phyloP scores from a whole-genome alignment of 2,888 invertebrate species.

The Erebia palarica region DNA sequence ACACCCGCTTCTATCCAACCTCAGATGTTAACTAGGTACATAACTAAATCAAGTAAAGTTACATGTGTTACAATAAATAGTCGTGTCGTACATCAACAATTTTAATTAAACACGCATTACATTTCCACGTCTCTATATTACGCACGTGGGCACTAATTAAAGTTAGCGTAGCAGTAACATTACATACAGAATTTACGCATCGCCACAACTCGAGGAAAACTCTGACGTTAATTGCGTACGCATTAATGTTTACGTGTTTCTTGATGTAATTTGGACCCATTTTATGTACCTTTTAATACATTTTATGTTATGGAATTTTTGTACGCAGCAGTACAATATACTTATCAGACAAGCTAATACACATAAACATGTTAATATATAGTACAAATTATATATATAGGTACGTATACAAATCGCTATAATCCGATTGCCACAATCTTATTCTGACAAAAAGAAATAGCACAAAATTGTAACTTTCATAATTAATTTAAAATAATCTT shows the following conservation, averaged over 20 bases:
- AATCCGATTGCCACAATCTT: too few species aligned
- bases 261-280: slow-evolving; percentile 1
- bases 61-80: slow-evolving; percentile 9
- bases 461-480: too few species aligned
- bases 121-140: slow-evolving; percentile 7
- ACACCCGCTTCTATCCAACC: neutral
- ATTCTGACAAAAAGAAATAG: too few species aligned
- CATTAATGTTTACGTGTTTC: slow-evolving; percentile 4
- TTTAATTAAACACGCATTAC: slow-evolving; percentile 23
- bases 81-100: slow-evolving; percentile 12
- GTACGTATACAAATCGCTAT: too few species aligned
- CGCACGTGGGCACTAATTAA: slow-evolving; percentile 23
- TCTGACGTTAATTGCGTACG: slow-evolving; percentile 16
- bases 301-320: too few species aligned
- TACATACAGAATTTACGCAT: slow-evolving; percentile 18
- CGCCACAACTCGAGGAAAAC: slow-evolving; percentile 13
- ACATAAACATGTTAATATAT: too few species aligned
- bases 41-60: neutral
- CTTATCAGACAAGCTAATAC: too few species aligned
- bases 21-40: neutral
- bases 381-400: too few species aligned
- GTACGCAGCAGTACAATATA: too few species aligned
- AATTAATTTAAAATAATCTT: too few species aligned
- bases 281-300: neutral
- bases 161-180: slow-evolving; percentile 17